phyloP scores from a whole-genome alignment of 2,888 invertebrate species.

The Auanema sp. region DNA sequence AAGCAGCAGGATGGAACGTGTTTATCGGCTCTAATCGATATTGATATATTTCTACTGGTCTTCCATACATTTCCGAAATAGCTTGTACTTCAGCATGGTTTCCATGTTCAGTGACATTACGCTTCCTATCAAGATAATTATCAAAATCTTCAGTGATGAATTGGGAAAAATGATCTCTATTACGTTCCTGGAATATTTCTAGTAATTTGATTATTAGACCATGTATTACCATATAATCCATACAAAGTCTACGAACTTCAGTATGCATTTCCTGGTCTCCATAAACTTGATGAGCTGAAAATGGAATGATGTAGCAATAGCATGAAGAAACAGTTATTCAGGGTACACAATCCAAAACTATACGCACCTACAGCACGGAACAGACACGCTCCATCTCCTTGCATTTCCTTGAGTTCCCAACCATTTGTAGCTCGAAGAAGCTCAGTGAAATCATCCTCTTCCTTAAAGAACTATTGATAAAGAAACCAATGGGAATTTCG shows the following conservation, averaged over 20 bases:
- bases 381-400: slow-evolving; percentile 84
- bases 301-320: background rate
- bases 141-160: slow-evolving; percentile 87
- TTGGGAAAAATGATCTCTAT: slow-evolving; percentile 82
- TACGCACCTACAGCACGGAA: slow-evolving; percentile 77
- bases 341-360: slow-evolving; percentile 4
- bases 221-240: slow-evolving; percentile 81
- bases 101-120: slow-evolving; percentile 80
- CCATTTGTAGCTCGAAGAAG: slow-evolving; percentile 76
- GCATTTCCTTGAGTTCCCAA: slow-evolving; percentile 79
- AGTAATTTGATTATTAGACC: background rate
- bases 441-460: slow-evolving; percentile 75
- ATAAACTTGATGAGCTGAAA: slow-evolving; percentile 80
- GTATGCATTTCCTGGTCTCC: slow-evolving; percentile 88
- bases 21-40: slow-evolving; percentile 79
- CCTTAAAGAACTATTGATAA: slow-evolving; percentile 67
- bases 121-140: slow-evolving; percentile 80
- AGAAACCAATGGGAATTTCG: too few species aligned
- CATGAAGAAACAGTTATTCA: too few species aligned
- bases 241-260: slow-evolving; percentile 80
- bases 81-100: slow-evolving; percentile 89
- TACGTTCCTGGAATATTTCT: slow-evolving; percentile 73
- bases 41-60: slow-evolving; percentile 83
- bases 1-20: slow-evolving; percentile 75
- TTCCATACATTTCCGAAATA: slow-evolving; percentile 83